Evolutionary conservation across 2,797 vertebrate genomes (phyloP).

Genomic region (Rhynchonycteris naso): DNA sequence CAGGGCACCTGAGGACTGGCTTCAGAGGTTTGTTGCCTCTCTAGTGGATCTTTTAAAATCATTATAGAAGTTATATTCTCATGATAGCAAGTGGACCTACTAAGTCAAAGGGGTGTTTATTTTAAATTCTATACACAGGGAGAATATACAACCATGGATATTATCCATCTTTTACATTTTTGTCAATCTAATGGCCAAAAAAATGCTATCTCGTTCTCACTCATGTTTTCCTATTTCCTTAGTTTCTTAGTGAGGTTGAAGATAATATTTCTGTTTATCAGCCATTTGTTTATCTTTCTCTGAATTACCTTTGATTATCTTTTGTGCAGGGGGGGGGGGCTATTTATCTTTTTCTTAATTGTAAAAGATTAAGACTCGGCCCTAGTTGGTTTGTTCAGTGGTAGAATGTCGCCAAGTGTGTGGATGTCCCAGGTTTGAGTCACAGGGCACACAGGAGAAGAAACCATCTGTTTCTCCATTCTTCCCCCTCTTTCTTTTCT

Average conservation of each 20-base stretch:
- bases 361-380: background rate
- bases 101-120: background rate
- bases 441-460: too few relatives aligned
- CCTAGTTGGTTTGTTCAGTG: too few relatives aligned
- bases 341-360: background rate
- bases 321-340: background rate
- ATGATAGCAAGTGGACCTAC: background rate
- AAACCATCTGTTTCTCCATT: too few relatives aligned
- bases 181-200: background rate
- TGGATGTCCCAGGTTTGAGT: too few relatives aligned
- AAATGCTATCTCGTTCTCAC: background rate
- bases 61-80: background rate
- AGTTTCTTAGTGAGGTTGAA: background rate
- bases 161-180: background rate
- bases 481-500: too few relatives aligned
- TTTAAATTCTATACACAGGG: background rate
- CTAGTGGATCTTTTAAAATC: background rate
- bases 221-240: background rate
- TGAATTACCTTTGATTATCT: background rate
- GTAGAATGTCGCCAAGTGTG: too few relatives aligned
- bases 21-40: background rate
- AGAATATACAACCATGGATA: background rate
- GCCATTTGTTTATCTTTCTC: background rate
- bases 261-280: background rate
- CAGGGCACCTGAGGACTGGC: background rate